A percentile compares a stretch with the other conserved stretches of the same genome.
Evolutionary conservation across 92 coral and sea anemone genomes (phyloP).

Genomic region (Porites lobata): DNA sequence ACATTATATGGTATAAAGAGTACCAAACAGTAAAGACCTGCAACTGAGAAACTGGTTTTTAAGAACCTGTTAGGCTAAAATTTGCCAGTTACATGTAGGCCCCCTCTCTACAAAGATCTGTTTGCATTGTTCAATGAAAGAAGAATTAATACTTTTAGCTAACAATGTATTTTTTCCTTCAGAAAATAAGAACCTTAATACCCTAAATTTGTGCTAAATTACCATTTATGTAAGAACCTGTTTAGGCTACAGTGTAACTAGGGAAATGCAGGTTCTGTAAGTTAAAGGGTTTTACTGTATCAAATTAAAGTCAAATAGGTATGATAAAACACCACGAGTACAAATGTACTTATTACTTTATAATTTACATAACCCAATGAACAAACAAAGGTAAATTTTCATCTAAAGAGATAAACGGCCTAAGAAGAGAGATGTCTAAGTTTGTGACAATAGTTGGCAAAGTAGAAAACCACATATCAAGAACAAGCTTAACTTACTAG

Average conservation of each 20-base stretch:
- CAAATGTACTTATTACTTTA: neutral
- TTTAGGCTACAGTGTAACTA: too few species aligned
- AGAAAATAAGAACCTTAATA: neutral
- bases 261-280: too few species aligned
- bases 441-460: neutral
- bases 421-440: neutral
- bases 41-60: neutral
- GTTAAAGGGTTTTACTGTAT: neutral
- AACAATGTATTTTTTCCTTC: too few species aligned
- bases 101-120: too few species aligned
- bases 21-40: neutral
- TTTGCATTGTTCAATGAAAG: too few species aligned
- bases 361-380: neutral
- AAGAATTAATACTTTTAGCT: too few species aligned
- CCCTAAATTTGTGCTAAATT: too few species aligned
- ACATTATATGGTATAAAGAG: neutral
- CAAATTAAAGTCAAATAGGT: neutral
- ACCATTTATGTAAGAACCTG: too few species aligned
- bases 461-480: slow-evolving; percentile 1
- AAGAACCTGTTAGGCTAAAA: neutral
- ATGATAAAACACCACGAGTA: neutral
- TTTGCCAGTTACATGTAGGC: too few species aligned
- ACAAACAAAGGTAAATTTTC: slow-evolving; percentile 16
- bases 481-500: neutral
- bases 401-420: neutral